Base-by-base conservation (phyloP, 2,888 invertebrate species). In the Cryptocephalus primarius region DNA sequence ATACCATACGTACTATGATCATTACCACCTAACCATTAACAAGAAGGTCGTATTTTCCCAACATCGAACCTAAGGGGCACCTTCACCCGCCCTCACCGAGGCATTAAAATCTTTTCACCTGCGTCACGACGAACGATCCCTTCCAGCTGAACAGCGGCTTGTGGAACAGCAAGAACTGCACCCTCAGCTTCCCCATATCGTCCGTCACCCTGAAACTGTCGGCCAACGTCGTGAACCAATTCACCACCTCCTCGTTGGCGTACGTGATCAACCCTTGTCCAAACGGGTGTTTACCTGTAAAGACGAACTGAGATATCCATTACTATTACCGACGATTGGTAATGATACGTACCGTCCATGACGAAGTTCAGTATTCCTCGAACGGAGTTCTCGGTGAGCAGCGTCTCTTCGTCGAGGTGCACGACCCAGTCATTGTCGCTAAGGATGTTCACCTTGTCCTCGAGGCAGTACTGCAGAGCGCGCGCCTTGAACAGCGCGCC, bases 71-170 rank as follows among this genome's bases (percentile, higher is more conserved):
- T 6, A 22, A 22, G 22, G 22, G 2, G 22, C 22, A 22, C 22
- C 22, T 22, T 6, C 22, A 2, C 22, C 22, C 22, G 6, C 6
- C 6, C 22, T 22, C 22, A 22, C 6, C 22, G 22, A 22, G 2
- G 6, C 22, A n/a, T 22, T 4, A 22, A 22, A 22, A 22, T 22
- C 22, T 22, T 6, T 69, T 72, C 68, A 91, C 91, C 83, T 93
- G 92, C 53, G 94, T 93, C 9, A 96, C 94, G 54, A 96, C 95
- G 72, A 88, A 96, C 39, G 95, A 95, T 50, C 96, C 96, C 73
- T 96, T 96, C 94, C 95, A 95, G 69, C 94, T 93, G 70, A 96
- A 94, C 46, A 94, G 74, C 12, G 96, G 95, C 66, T 88, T 90
- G 68, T 95, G 93, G 68, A 96, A 94, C 70, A 89, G 75, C 61